Evolutionary conservation across 2,888 invertebrate genomes (phyloP).

Genomic region (Metopia argyrocephala): DNA sequence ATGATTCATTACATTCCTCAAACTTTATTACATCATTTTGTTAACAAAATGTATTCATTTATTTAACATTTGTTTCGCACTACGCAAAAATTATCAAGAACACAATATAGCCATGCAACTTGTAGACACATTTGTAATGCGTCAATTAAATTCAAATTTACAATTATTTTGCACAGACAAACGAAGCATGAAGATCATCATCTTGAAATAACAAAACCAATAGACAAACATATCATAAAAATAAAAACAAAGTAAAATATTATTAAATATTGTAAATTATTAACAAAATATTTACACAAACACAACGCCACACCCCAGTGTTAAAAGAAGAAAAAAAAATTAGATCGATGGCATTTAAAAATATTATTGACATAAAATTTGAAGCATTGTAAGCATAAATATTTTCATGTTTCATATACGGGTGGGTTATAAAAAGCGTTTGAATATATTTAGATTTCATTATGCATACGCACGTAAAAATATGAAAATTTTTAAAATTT

Average conservation of each 20-base stretch:
- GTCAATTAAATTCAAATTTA: constrained; percentile 41
- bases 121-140: constrained; percentile 21
- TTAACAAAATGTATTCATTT: constrained; percentile 30
- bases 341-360: neutral
- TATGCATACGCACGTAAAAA: neutral
- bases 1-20: neutral
- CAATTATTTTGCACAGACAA: constrained; percentile 42
- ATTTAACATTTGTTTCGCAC: neutral
- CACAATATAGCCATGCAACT: neutral
- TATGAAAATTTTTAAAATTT: neutral
- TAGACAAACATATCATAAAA: too few relatives aligned
- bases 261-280: neutral
- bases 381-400: neutral
- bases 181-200: constrained; percentile 51
- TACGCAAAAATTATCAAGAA: neutral
- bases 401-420: neutral
- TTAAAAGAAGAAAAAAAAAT: neutral
- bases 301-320: neutral
- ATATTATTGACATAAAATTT: neutral
- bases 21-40: constrained; percentile 26
- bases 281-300: neutral
- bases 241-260: neutral
- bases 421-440: neutral
- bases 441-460: neutral
- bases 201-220: neutral